Conservation (phyloP, 2,888 invertebrate species). For the Congeria kusceri region DNA sequence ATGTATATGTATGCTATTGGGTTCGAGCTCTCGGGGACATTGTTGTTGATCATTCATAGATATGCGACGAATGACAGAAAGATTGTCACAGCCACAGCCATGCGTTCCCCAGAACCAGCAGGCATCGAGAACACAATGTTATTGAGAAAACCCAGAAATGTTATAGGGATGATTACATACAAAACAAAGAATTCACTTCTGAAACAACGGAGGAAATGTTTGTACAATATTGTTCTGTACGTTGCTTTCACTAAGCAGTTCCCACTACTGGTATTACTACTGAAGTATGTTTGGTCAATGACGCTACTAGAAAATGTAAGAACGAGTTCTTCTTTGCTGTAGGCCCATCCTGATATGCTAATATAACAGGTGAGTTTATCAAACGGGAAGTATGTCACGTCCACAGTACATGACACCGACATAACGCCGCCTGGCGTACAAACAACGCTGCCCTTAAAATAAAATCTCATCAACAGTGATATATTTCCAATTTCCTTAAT, state of each 20-base stretch:
- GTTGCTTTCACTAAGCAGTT: not conserved
- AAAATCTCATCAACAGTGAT: constrained; percentile 8
- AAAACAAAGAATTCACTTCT: constrained; percentile 31
- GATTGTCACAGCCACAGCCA: constrained; percentile 48
- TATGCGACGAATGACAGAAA: constrained; percentile 58
- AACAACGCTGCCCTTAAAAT: constrained; percentile 17
- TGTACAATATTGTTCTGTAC: not conserved
- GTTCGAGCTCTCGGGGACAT: constrained; percentile 51
- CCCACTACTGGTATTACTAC: constrained; percentile 34
- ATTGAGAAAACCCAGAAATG: constrained; percentile 35
- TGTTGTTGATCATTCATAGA: constrained; percentile 44
- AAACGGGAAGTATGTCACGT: constrained; percentile 53
- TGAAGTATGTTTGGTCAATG: not conserved
- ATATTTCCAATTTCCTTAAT: constrained; percentile 17
- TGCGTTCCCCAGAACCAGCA: constrained; percentile 47
- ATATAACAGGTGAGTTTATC: constrained; percentile 43
- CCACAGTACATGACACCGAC: constrained; percentile 33
- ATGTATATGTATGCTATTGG: constrained; percentile 47
- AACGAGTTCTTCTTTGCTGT: not conserved
- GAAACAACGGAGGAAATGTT: not conserved
- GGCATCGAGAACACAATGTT: constrained; percentile 49
- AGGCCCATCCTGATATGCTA: constrained; percentile 1
- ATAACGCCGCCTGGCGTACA: constrained; percentile 38
- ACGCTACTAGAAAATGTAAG: not conserved
- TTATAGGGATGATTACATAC: constrained; percentile 43